Evolutionary conservation across 2,797 vertebrate species (phyloP).

Genomic region (Sebastes oblongus): DNA sequence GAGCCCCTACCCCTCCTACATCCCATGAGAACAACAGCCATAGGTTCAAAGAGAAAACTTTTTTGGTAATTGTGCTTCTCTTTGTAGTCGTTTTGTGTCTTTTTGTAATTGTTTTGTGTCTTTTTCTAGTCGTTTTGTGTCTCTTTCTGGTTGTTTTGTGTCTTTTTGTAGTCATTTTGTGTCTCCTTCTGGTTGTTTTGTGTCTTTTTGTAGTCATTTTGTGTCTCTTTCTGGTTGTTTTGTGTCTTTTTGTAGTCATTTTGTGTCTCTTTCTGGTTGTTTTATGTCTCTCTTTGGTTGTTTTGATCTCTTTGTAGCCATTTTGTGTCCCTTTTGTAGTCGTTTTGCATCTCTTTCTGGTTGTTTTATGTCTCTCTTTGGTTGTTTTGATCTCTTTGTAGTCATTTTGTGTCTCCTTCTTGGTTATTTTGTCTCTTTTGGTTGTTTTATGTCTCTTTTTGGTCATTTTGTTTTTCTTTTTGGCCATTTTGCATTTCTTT

Average conservation of each 20-base stretch:
- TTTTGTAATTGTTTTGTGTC: too few species aligned
- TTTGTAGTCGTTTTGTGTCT: neutral
- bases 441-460: too few species aligned
- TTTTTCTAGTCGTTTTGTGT: rapidly evolving
- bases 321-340: too few species aligned
- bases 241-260: neutral
- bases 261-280: neutral
- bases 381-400: too few species aligned
- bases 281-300: neutral
- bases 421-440: too few species aligned
- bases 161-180: rapidly evolving
- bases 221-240: neutral
- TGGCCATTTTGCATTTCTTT: neutral
- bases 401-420: too few species aligned
- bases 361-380: neutral
- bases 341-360: neutral
- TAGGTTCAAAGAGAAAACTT: neutral
- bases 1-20: neutral
- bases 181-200: neutral
- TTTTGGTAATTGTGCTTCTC: neutral
- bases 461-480: neutral
- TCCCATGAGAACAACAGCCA: neutral
- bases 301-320: too few species aligned
- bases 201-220: neutral
- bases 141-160: too few species aligned